These are phyloP conservation scores for Heteromormyrus szaboi DNA, from an alignment of 2,797 vertebrate species.

Conservation along the genomic window DNA sequence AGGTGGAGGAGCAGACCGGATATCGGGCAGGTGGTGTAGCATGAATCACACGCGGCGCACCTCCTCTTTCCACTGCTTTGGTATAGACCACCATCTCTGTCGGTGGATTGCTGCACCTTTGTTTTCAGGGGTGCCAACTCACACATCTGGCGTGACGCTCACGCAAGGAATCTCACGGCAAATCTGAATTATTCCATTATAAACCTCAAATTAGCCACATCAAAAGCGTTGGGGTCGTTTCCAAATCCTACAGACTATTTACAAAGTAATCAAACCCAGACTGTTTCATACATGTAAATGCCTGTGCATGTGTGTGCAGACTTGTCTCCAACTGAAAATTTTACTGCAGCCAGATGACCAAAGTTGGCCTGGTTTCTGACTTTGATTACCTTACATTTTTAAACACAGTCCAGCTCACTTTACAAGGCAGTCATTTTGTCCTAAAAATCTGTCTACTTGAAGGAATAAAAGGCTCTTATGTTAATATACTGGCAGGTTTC, in stretches of 20 bases:
- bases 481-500: not conserved
- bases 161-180: not conserved
- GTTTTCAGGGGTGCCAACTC: not conserved
- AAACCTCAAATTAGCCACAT: not conserved
- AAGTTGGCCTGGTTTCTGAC: not conserved
- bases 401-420: not conserved
- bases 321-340: not conserved
- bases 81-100: not conserved
- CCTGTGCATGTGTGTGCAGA: not conserved
- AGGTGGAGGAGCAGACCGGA: not conserved
- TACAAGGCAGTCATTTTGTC: not conserved
- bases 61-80: not conserved
- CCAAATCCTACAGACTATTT: not conserved
- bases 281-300: not conserved
- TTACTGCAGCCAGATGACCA: not conserved
- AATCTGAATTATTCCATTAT: not conserved
- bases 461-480: not conserved
- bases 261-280: not conserved
- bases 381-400: not conserved
- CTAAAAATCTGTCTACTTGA: not conserved
- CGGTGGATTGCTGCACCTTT: not conserved
- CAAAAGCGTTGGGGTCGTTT: not conserved
- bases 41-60: not conserved
- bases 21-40: not conserved
- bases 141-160: not conserved